Evolutionary conservation across 2,888 invertebrate genomes (phyloP), one percentile per base, ranked within the genome.

Genomic region (Thyatira batis): DNA sequence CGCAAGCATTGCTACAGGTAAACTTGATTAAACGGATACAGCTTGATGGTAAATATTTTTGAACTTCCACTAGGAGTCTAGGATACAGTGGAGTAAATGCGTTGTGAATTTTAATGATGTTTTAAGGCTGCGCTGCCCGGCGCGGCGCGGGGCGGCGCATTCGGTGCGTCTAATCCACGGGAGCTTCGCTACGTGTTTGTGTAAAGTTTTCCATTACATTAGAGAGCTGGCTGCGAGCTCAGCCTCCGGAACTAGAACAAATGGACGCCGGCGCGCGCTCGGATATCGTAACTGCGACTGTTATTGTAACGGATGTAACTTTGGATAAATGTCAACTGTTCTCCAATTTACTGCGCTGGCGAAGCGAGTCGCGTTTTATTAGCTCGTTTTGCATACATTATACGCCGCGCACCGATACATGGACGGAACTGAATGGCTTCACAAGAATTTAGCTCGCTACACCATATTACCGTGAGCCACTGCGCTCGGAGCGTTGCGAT

Each of bases 301-400:
- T 88, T 90, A 90, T 89, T 88, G 88, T 88, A 85, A 87, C 85
- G 87, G 85, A 90, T 89, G 89, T 88, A 85, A 88, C 87, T 90
- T 88, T 85, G 89, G 87, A 90, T 91, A 90, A 90, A 89, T 82
- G 90, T 91, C 90, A 85, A 87, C 86, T 84, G 84, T 82, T 81
- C 84, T 80, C 79, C 80, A 87, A 90, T 90, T 89, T 89, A 90
- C 76, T 84, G 84, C 84, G 78, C 74, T 70, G 72, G 76, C 76
- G 76, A 69, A 69, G 75, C 82, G 78, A 80, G 72, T 80, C 75
- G 80, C 81, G 78, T 84, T 88, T 85, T 89, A 89, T 89, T 89
- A 88, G 87, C 82, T 82, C 84, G 83, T 82, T 85, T 82, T 85
- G 87, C 85, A 87, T 89, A 84, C 78, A 87, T 87, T 87, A 86